phyloP scores from a whole-genome alignment of 2,888 invertebrate species.

The Andrena praecox region DNA sequence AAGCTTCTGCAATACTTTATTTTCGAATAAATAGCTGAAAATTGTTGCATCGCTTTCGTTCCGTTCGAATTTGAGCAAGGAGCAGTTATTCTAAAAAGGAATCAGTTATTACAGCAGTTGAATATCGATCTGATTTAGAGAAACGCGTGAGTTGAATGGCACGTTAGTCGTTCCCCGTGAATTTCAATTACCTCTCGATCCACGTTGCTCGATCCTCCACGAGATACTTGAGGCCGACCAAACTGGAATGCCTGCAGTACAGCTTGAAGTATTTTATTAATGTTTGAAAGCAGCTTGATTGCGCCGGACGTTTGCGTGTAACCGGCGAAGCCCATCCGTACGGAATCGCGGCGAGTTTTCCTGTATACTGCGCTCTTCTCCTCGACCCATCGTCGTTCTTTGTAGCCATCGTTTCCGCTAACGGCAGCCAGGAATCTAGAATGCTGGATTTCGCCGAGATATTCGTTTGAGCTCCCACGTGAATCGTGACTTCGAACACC shows the following conservation, averaged over 20 bases:
- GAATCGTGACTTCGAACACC: not conserved
- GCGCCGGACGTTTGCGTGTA: conserved; percentile 10
- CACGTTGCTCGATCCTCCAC: conserved; percentile 64
- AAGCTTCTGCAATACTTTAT: not conserved
- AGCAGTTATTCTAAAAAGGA: no score
- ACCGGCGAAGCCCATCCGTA: not conserved
- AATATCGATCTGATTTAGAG: no score
- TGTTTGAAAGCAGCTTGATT: conserved; percentile 9
- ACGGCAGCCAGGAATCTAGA: conserved; percentile 2
- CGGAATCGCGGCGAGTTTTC: conserved; percentile 5
- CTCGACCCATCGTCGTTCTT: conserved; percentile 15
- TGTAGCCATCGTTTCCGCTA: conserved; percentile 16
- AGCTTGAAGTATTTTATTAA: conserved; percentile 60
- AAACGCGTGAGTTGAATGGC: no score
- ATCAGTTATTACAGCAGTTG: no score
- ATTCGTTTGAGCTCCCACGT: conserved; percentile 6
- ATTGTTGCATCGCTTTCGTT: no score
- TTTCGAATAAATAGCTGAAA: not conserved
- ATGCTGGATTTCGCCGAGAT: conserved; percentile 9
- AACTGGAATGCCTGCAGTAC: conserved; percentile 72
- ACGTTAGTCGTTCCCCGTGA: not conserved
- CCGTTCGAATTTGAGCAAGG: no score
- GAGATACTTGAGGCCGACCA: conserved; percentile 72
- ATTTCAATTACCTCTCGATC: conserved; percentile 72
- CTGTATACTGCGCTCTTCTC: conserved; percentile 4